A percentile compares a stretch with the other conserved stretches of the same genome.
These are phyloP conservation scores for Oreochromis niloticus DNA, from an alignment of 2,113 vertebrate species.

Conservation along the genomic window DNA sequence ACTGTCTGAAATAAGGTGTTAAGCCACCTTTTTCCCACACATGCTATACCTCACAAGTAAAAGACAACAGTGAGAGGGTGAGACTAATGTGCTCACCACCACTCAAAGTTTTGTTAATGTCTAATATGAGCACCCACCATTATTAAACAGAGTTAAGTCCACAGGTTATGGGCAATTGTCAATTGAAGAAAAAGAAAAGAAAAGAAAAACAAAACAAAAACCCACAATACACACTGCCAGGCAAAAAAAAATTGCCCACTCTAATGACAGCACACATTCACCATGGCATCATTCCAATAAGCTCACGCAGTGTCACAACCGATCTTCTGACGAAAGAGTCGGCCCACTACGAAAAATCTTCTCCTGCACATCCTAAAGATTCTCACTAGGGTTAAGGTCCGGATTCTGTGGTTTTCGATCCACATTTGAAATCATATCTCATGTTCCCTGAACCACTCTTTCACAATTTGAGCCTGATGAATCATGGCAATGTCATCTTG, in stretches of 20 bases:
- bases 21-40: neutral
- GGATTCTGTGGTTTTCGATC: neutral
- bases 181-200: accelerated
- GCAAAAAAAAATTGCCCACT: neutral
- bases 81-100: neutral
- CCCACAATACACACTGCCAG: neutral
- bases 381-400: neutral
- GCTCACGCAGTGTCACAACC: too few relatives aligned
- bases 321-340: neutral
- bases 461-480: neutral
- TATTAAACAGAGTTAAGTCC: neutral
- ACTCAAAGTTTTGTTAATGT: neutral
- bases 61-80: neutral
- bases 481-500: neutral
- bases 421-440: neutral
- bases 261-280: too few relatives aligned
- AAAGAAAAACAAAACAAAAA: neutral
- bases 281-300: too few relatives aligned
- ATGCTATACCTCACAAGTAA: neutral
- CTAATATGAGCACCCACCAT: neutral
- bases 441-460: neutral
- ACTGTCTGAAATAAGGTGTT: neutral
- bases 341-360: neutral
- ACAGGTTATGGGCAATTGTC: neutral
- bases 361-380: neutral